Evolutionary conservation across 2,888 invertebrate genomes (phyloP).

Genomic region (Teleiodes luculella): DNA sequence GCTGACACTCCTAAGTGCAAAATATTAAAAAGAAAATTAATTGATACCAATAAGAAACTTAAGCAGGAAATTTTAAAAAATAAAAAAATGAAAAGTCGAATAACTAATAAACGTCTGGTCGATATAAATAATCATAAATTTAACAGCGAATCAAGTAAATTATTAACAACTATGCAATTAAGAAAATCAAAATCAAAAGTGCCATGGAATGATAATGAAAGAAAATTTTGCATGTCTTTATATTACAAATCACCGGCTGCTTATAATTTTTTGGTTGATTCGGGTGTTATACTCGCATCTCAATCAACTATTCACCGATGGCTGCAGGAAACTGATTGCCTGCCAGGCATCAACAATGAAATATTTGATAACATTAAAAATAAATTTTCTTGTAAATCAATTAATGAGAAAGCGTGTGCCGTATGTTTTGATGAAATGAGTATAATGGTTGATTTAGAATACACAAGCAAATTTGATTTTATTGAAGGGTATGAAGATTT

Average conservation of each 20-base stretch:
- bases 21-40: not conserved
- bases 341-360: not conserved
- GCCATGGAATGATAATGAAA: not conserved
- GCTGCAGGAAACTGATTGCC: not conserved
- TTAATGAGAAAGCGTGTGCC: not conserved
- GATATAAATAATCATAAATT: not conserved
- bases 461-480: constrained; percentile 22
- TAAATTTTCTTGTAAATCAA: not conserved
- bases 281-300: not conserved
- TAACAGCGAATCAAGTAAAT: not conserved
- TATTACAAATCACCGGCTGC: not conserved
- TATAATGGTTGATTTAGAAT: constrained; percentile 24
- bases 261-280: not conserved
- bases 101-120: not conserved
- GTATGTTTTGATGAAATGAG: constrained; percentile 24
- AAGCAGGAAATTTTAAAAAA: not conserved
- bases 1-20: not conserved
- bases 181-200: not conserved
- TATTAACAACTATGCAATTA: too few species aligned
- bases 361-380: not conserved
- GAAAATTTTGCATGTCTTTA: not conserved
- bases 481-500: constrained; percentile 27
- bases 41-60: not conserved
- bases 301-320: not conserved
- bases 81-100: not conserved